phyloP scores from a whole-genome alignment of 2,113 vertebrate species.

The Nyctereutes procyonoides region DNA sequence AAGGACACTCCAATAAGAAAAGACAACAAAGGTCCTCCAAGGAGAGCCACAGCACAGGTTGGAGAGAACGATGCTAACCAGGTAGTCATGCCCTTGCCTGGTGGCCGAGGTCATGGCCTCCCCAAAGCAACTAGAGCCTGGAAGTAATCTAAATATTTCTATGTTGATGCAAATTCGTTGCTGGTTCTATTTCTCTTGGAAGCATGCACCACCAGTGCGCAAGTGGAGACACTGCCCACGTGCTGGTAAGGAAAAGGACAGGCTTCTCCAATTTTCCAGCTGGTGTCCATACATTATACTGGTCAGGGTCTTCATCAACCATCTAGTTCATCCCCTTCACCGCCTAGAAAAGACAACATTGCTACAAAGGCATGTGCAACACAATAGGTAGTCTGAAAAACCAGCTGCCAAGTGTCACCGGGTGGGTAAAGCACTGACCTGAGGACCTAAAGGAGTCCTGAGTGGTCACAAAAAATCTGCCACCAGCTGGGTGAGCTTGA shows the following conservation, averaged over 20 bases:
- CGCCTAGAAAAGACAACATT: neutral
- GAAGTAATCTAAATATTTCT: neutral
- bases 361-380: neutral
- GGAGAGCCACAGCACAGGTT: neutral
- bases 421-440: neutral
- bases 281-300: neutral
- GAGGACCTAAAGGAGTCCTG: neutral
- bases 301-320: neutral
- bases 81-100: neutral
- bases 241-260: neutral
- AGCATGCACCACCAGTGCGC: too few relatives aligned
- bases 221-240: neutral
- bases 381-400: neutral
- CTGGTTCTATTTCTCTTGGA: neutral
- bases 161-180: neutral
- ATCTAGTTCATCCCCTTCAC: neutral
- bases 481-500: neutral
- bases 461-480: fast-evolving
- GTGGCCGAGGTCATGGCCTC: neutral
- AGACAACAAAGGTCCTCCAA: neutral
- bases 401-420: neutral
- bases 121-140: neutral
- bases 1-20: neutral
- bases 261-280: neutral
- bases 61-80: neutral